Percentiles rank a stretch among this genome's conserved stretches.
These are phyloP conservation scores for Xestia sexstrigata DNA, from an alignment of 2,888 invertebrate genomes.

Conservation along the genomic window DNA sequence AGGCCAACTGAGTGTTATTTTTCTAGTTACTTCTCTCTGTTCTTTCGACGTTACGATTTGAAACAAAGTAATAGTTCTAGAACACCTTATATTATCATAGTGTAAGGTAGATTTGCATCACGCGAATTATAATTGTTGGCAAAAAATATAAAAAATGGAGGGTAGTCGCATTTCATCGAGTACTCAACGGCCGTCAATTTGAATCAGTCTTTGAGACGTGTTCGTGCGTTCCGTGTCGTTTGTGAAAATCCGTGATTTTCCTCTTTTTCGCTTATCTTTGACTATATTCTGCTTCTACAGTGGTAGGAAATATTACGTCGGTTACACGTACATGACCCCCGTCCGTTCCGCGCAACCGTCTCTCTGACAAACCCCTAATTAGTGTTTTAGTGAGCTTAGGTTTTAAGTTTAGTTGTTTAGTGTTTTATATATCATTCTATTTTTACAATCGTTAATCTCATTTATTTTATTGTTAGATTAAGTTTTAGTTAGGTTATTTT, in stretches of 20 bases:
- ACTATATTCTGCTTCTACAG: constrained; percentile 50
- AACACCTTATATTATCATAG: constrained; percentile 34
- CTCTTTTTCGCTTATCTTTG: constrained; percentile 59
- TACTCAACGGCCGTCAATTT: constrained; percentile 47
- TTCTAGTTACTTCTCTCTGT: constrained; percentile 15
- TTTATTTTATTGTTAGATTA: constrained; percentile 68
- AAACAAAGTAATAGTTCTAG: constrained; percentile 49
- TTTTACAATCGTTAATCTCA: constrained; percentile 68
- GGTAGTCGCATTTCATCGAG: constrained; percentile 71
- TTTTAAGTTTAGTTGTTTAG: constrained; percentile 67
- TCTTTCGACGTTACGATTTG: constrained; percentile 24
- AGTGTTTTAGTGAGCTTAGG: constrained; percentile 62
- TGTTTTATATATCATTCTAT: constrained; percentile 67
- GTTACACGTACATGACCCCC: constrained; percentile 45
- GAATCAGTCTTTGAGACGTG: constrained; percentile 82
- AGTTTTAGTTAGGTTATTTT: constrained; percentile 71
- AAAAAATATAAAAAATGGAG: constrained; percentile 56
- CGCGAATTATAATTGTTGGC: neutral
- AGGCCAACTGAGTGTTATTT: constrained; percentile 29
- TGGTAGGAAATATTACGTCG: constrained; percentile 55
- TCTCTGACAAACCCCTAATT: constrained; percentile 74
- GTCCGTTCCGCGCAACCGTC: constrained; percentile 68
- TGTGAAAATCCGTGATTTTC: constrained; percentile 68
- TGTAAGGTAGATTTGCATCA: constrained; percentile 46
- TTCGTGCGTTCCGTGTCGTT: constrained; percentile 74